These are phyloP conservation scores for Volucella bombylans DNA, from an alignment of 2,888 invertebrate genomes.

Conservation along the genomic window DNA sequence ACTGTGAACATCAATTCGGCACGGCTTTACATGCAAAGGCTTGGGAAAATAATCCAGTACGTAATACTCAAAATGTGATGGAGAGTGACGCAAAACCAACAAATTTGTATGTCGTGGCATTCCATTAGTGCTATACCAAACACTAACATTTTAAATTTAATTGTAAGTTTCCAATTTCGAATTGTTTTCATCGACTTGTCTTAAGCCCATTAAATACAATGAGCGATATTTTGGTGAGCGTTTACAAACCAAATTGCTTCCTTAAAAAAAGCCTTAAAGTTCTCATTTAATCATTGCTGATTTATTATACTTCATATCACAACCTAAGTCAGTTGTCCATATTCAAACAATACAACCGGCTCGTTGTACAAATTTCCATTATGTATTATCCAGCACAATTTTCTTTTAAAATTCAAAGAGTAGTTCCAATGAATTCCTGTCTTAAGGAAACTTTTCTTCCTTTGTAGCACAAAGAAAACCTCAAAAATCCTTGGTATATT, in stretches of 20 bases:
- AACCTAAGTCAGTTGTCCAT: constrained; percentile 15
- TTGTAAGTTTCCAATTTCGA: too few relatives aligned
- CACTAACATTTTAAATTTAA: too few relatives aligned
- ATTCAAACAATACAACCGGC: background rate
- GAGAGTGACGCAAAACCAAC: too few relatives aligned
- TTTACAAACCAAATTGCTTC: background rate
- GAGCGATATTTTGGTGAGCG: background rate
- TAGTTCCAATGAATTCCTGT: constrained; percentile 13
- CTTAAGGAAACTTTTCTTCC: constrained; percentile 1
- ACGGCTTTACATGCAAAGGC: too few relatives aligned
- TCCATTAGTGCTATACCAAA: too few relatives aligned
- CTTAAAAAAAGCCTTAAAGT: background rate
- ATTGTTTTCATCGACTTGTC: too few relatives aligned
- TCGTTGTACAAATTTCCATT: background rate
- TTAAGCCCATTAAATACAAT: too few relatives aligned
- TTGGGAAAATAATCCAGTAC: too few relatives aligned
- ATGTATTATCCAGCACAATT: background rate
- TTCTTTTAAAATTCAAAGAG: background rate
- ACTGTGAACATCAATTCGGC: too few relatives aligned
- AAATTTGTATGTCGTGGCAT: too few relatives aligned
- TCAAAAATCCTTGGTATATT: constrained; percentile 34
- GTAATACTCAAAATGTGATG: too few relatives aligned
- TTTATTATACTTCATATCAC: constrained; percentile 23
- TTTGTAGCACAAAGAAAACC: background rate
- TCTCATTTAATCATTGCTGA: background rate